phyloP scores from a whole-genome alignment of 2,797 vertebrate genomes.

The Enteromius viviparus region DNA sequence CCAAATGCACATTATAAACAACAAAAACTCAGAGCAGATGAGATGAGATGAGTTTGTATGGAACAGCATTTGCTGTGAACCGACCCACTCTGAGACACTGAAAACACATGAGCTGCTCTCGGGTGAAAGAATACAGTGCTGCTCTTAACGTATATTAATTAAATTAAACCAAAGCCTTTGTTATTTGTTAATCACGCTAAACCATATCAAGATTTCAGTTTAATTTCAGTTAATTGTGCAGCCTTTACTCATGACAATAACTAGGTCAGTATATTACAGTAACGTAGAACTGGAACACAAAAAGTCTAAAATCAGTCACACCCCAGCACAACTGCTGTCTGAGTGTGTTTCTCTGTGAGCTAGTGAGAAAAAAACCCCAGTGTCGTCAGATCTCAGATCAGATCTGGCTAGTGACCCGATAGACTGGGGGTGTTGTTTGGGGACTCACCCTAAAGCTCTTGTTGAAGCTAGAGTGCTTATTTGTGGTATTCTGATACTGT shows the following conservation, averaged over 20 bases:
- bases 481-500: slow-evolving; percentile 33
- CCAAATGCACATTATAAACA: slow-evolving; percentile 17
- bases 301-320: slow-evolving; percentile 28
- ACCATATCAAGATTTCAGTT: neutral
- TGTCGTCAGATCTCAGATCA: slow-evolving; percentile 64
- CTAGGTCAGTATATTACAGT: slow-evolving; percentile 6
- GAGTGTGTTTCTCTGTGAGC: slow-evolving; percentile 65
- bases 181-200: neutral
- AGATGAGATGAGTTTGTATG: neutral
- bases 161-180: neutral
- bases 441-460: slow-evolving; percentile 25
- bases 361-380: slow-evolving; percentile 59
- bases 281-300: slow-evolving; percentile 7
- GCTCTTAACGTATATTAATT: neutral
- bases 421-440: slow-evolving; percentile 38
- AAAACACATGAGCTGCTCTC: slow-evolving; percentile 2
- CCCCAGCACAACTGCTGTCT: neutral
- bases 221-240: neutral
- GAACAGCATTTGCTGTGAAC: neutral
- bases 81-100: neutral
- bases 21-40: slow-evolving; percentile 13
- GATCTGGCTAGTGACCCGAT: slow-evolving; percentile 66
- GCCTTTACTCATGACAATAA: neutral
- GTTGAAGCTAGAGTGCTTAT: neutral
- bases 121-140: neutral